Conservation (phyloP, 2,888 invertebrate genomes). For the Drosophila neutralis region DNA sequence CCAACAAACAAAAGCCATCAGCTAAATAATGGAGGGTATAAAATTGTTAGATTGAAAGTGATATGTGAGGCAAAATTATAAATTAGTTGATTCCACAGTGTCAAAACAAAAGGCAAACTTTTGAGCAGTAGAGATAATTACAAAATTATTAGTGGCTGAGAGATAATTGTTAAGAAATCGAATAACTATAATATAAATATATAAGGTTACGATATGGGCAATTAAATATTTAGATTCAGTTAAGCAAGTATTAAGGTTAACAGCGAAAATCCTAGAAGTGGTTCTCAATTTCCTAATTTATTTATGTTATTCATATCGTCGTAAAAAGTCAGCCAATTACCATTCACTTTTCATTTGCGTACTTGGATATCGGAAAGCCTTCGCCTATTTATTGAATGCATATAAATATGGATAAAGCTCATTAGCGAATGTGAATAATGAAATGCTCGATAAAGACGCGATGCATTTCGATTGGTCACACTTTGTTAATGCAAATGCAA, state of each 20-base stretch:
- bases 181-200: neutral
- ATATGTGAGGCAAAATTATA: conserved; percentile 6
- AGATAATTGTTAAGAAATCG: neutral
- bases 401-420: conserved; percentile 33
- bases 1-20: conserved; percentile 41
- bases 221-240: neutral
- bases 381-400: conserved; percentile 3
- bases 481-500: conserved; percentile 42
- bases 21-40: conserved; percentile 19
- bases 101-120: neutral
- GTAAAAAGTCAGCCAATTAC: neutral
- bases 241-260: neutral
- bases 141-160: neutral
- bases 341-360: conserved; percentile 42
- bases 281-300: neutral
- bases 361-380: conserved; percentile 42
- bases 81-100: neutral
- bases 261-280: neutral
- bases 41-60: conserved; percentile 22
- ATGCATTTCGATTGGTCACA: conserved; percentile 28
- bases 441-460: conserved; percentile 40
- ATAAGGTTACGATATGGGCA: neutral
- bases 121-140: neutral
- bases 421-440: conserved; percentile 41
- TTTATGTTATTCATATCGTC: neutral